Conservation (phyloP, 2,888 invertebrate genomes). For the Cheilosia scutellata region DNA sequence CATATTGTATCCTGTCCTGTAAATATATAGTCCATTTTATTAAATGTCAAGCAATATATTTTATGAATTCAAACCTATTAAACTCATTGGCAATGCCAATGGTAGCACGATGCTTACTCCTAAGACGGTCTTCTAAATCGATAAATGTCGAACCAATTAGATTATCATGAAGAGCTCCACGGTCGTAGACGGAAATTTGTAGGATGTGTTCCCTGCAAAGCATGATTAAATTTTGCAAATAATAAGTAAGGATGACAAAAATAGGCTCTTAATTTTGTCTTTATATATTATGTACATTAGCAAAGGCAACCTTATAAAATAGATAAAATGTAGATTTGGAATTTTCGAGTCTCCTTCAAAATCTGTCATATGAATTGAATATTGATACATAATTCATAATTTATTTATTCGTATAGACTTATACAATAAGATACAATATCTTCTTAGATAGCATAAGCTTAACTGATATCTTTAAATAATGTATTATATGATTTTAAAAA, state of each 20-base stretch:
- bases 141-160: slow-evolving; percentile 93
- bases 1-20: slow-evolving; percentile 87
- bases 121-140: slow-evolving; percentile 94
- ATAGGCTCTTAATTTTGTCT: no score
- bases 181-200: slow-evolving; percentile 90
- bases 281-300: no score
- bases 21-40: background rate
- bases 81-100: slow-evolving; percentile 91
- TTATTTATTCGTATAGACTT: no score
- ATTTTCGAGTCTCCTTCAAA: no score
- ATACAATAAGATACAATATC: no score
- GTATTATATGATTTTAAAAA: no score
- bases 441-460: no score
- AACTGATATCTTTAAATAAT: no score
- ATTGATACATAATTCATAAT: no score
- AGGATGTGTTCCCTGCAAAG: slow-evolving; percentile 91
- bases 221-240: background rate
- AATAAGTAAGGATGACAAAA: background rate
- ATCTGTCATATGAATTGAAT: no score
- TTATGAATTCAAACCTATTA: slow-evolving; percentile 85
- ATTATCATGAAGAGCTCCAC: slow-evolving; percentile 89
- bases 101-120: slow-evolving; percentile 90
- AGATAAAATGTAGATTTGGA: no score
- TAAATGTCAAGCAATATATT: background rate
- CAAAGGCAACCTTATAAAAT: no score